Evolutionary conservation across 2,113 vertebrate species (phyloP), one percentile per base, ranked within the genome.

Genomic region (Gymnorhina tibicen): DNA sequence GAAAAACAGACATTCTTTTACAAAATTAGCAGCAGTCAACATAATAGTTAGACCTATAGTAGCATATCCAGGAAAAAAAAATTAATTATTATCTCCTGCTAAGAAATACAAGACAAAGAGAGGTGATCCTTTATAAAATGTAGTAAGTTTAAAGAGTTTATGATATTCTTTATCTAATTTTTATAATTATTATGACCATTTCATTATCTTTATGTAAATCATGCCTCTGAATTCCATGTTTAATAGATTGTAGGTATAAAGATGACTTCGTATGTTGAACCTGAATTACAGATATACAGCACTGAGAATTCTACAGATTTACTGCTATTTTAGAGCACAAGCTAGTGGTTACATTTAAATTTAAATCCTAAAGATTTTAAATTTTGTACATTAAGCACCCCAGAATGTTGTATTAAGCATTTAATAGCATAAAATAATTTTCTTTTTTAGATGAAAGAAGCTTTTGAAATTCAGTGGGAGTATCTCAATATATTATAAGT

Each of bases 401-500:
- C 35, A 82, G 68, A 62, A 42, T 58, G 53, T 47, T 69, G 16
- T 56, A 69, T 85, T 8, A 92, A 92, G 28, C 1, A 83, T 84
- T 95, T 93, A 92, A 83, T 64, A 88, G 3, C 20, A 78, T 32
- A 63, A 84, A 90, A 62, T 22, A 2, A 35, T 69, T 10, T 19
- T 83, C 6, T 78, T 46, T 78, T 87, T 94, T 72, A 83, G 14
- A 85, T 90, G 66, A 84, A 44, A 76, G 16, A 69, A 94, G 15
- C 32, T 70, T 85, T 76, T 73, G 46, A 77, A 94, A 95, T 95
- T 95, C 92, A 91, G 24, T 90, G n/a, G 56, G 56, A 95, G 47
- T 81, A 85, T 86, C 47, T 86, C 21, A 20, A 18, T 53, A 58
- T 74, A 89, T 55, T 81, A 11, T 69, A 89, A 58, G 13, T 78